Evolutionary conservation across 2,797 vertebrate species (phyloP).

Genomic region (Eremophila alpestris): DNA sequence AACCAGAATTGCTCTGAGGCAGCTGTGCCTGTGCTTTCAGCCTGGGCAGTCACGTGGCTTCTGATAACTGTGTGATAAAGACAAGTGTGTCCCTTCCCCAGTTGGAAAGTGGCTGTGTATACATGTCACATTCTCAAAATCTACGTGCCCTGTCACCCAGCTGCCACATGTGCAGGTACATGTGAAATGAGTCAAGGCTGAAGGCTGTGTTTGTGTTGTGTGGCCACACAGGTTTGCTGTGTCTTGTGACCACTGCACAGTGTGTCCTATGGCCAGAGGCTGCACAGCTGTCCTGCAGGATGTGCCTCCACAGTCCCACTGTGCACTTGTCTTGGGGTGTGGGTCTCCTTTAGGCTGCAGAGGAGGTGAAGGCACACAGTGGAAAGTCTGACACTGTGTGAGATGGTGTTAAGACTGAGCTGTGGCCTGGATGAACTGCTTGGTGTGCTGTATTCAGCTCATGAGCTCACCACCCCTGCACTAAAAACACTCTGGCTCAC

Average conservation of each 20-base stretch:
- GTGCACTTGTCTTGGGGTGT: not conserved
- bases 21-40: not conserved
- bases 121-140: not conserved
- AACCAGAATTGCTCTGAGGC: not conserved
- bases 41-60: not conserved
- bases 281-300: not conserved
- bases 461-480: not conserved
- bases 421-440: not conserved
- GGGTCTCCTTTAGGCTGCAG: not conserved
- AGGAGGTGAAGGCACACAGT: not conserved
- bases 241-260: not conserved
- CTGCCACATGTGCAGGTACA: not conserved
- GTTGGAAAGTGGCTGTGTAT: not conserved
- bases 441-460: not conserved
- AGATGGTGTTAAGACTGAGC: not conserved
- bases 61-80: not conserved
- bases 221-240: not conserved
- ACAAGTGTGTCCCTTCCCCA: not conserved
- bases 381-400: not conserved
- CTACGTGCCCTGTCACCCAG: not conserved
- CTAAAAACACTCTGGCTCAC: not conserved
- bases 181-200: not conserved
- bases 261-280: not conserved
- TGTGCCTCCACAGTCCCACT: fast-evolving
- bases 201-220: fast-evolving